These are phyloP conservation scores for Theristicus caerulescens DNA, from an alignment of 2,113 vertebrate genomes.

Conservation along the genomic window DNA sequence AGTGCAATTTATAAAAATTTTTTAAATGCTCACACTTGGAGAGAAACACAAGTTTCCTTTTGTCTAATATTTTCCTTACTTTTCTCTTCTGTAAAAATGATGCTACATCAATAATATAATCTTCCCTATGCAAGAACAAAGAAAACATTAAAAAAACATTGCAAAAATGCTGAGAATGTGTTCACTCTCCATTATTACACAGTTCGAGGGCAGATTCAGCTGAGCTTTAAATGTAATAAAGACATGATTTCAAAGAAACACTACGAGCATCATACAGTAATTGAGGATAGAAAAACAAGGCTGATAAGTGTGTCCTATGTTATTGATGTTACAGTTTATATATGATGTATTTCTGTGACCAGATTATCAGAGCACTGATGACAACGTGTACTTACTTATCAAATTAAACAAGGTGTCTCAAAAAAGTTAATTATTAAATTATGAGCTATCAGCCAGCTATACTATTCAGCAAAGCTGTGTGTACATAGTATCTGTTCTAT, in stretches of 20 bases:
- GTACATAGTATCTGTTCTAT: neutral
- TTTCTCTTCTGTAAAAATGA: neutral
- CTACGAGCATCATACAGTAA: neutral
- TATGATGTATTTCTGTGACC: slow-evolving; percentile 21
- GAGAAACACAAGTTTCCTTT: neutral
- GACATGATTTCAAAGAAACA: slow-evolving; percentile 3
- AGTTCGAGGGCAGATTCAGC: slow-evolving; percentile 50
- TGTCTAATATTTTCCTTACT: neutral
- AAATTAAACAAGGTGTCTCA: slow-evolving; percentile 39
- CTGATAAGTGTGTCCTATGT: slow-evolving; percentile 33
- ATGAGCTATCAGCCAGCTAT: neutral
- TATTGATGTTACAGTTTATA: slow-evolving; percentile 52
- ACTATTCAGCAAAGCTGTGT: neutral
- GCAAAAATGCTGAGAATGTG: neutral
- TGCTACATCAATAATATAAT: neutral
- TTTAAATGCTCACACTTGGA: neutral
- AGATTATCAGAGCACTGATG: slow-evolving; percentile 38
- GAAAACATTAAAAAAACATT: neutral
- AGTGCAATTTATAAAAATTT: neutral
- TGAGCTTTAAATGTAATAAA: slow-evolving; percentile 47
- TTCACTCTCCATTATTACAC: slow-evolving; percentile 22
- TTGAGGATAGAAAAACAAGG: slow-evolving; percentile 29
- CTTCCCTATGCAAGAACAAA: neutral
- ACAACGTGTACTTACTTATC: slow-evolving; percentile 15
- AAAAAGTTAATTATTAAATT: slow-evolving; percentile 55